Evolutionary conservation across 2,113 vertebrate genomes (phyloP).

Genomic region (Rhabdornis inornatus): DNA sequence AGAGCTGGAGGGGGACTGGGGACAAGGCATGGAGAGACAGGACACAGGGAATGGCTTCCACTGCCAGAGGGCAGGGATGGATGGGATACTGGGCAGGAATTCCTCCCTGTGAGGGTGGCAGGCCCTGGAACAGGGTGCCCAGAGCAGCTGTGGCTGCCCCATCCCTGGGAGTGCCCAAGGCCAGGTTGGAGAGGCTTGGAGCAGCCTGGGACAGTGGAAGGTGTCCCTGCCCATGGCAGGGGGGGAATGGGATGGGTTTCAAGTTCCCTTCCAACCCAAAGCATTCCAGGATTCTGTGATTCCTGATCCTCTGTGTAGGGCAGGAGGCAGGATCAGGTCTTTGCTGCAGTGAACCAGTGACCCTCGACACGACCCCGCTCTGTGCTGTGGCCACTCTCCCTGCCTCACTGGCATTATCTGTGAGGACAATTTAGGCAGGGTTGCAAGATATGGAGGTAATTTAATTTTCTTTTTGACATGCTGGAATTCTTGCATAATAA

Average conservation of each 20-base stretch:
- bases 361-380: fast-evolving
- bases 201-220: fast-evolving
- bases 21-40: background rate
- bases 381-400: background rate
- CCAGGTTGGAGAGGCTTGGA: background rate
- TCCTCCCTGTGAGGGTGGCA: fast-evolving
- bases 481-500: constrained; percentile 19
- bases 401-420: background rate
- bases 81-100: background rate
- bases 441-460: background rate
- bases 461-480: constrained; percentile 38
- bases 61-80: background rate
- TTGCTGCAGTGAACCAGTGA: background rate
- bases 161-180: background rate
- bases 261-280: background rate
- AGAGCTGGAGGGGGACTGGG: background rate
- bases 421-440: background rate
- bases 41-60: background rate
- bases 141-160: background rate
- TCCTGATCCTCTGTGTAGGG: background rate
- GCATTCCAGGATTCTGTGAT: background rate
- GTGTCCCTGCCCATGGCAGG: background rate
- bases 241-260: background rate
- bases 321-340: background rate
- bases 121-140: background rate